Evolutionary conservation across 2,888 invertebrate genomes (phyloP), one percentile per base, ranked within the genome.

Genomic region (Chrysolina americana): DNA sequence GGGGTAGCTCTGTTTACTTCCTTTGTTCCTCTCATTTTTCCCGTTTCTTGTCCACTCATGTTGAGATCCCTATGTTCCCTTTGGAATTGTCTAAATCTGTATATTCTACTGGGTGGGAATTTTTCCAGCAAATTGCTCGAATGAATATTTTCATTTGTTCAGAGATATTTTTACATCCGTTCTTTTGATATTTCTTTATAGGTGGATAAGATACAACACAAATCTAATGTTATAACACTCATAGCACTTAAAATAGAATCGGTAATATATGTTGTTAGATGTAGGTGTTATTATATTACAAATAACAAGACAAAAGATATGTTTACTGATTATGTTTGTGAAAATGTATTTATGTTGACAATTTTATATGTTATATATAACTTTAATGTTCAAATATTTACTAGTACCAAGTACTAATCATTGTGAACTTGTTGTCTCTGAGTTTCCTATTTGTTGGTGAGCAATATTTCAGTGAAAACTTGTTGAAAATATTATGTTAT

Each of bases 361-460:
- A 71, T 71, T 71, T 50, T 70, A 44, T 71, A 71, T 56, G 53
- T 23, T 50, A 53, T 53, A 41, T 50, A 53, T 53, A 41, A 41
- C 41, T 15, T n/a, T 65, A 41, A 56, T 63, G 23, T 65, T 71
- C 9, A 17, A 59, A 28, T 17, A 36, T 44, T 65, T 3, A 68
- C 62, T 69, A 47, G 69, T 69, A 69, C 69, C n/a, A 47, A 44
- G 62, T 62, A 69, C 69, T 62, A 44, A 69, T 44, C 23, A 50
- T 23, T 21, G 53, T 68, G 53, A 36, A 11, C 36, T 36, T 36
- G 28, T 21, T 36, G 59, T 28, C n/a, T n/a, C 59, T 23, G 23
- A 41, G n/a, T 2, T 64, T 10, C 64, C 64, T 41, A 41, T 9
- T 65, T 17, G n/a, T 10, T 8, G 19, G 47, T 21, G 28, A 44